Evolutionary conservation across 2,113 vertebrate species (phyloP).

Genomic region (Pelusios castaneus): DNA sequence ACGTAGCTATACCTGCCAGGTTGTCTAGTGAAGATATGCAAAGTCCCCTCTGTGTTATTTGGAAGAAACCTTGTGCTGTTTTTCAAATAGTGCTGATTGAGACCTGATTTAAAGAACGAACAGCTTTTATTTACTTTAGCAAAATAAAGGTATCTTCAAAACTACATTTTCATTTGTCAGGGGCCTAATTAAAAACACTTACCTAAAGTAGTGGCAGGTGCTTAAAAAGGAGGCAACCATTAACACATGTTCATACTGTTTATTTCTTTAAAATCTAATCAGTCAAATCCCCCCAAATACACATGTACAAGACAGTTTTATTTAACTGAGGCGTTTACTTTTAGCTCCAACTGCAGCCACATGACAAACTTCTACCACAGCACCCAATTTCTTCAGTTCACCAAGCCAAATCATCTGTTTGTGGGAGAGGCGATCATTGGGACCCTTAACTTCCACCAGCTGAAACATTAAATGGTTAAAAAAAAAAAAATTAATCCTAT

Average conservation of each 20-base stretch:
- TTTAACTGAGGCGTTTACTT: constrained; percentile 75
- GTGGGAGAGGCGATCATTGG: constrained; percentile 90
- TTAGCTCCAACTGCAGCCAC: constrained; percentile 86
- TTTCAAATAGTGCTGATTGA: not conserved
- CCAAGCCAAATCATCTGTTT: constrained; percentile 96
- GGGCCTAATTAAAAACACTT: not conserved
- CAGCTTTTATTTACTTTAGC: not conserved
- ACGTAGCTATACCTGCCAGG: not conserved
- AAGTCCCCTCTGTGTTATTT: not conserved
- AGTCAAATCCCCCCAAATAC: not conserved
- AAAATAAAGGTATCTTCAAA: not conserved
- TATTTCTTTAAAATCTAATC: not conserved
- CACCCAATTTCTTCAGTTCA: constrained; percentile 88
- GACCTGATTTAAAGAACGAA: not conserved
- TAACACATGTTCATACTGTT: not conserved
- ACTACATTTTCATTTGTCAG: not conserved
- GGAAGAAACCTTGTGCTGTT: not conserved
- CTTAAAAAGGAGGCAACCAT: constrained; percentile 28
- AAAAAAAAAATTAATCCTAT: not conserved
- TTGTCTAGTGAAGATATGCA: not conserved
- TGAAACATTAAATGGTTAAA: constrained; percentile 55
- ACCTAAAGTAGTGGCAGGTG: not conserved
- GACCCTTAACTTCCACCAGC: constrained; percentile 98
- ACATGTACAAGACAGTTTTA: fast-evolving
- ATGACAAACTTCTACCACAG: constrained; percentile 92